Percentiles rank a stretch among this genome's conserved stretches.
Evolutionary conservation across 2,888 invertebrate species (phyloP).

Genomic region (Synanthedon myopaeformis): DNA sequence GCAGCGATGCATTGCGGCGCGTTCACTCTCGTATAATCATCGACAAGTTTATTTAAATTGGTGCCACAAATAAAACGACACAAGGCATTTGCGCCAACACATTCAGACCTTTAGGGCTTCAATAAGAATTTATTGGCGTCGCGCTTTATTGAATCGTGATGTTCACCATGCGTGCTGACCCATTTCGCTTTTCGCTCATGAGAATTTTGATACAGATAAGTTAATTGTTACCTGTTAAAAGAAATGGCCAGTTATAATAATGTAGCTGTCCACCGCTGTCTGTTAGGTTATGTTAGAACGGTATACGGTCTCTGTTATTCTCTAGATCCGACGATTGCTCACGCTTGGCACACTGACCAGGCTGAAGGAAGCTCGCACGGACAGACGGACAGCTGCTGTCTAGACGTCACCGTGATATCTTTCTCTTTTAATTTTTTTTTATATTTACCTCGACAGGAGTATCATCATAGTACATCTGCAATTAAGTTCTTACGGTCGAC

Average conservation of each 20-base stretch:
- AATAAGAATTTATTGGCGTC: constrained; percentile 21
- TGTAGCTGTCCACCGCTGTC: not conserved
- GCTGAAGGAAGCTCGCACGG: constrained; percentile 26
- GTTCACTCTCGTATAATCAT: constrained; percentile 22
- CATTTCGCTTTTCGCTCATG: not conserved
- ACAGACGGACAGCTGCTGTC: constrained; percentile 32
- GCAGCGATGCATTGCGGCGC: constrained; percentile 13
- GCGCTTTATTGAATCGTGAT: constrained; percentile 4
- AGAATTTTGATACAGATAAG: not conserved
- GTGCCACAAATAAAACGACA: constrained; percentile 27
- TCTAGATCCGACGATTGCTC: constrained; percentile 26
- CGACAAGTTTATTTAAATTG: constrained; percentile 39
- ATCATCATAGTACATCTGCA: not conserved
- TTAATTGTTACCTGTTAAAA: not conserved
- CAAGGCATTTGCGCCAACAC: not conserved
- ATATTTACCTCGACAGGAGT: not conserved
- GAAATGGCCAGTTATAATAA: not conserved
- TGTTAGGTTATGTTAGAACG: constrained; percentile 13
- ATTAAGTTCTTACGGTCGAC: too few relatives aligned
- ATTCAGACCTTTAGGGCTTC: constrained; percentile 1
- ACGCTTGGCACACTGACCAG: constrained; percentile 47
- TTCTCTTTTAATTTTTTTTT: not conserved
- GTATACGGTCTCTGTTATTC: constrained; percentile 23
- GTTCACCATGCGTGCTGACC: not conserved
- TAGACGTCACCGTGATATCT: constrained; percentile 8